Evolutionary conservation across 23 tunicate genomes (phyloP).

Genomic region (Botrylloides violaceus): DNA sequence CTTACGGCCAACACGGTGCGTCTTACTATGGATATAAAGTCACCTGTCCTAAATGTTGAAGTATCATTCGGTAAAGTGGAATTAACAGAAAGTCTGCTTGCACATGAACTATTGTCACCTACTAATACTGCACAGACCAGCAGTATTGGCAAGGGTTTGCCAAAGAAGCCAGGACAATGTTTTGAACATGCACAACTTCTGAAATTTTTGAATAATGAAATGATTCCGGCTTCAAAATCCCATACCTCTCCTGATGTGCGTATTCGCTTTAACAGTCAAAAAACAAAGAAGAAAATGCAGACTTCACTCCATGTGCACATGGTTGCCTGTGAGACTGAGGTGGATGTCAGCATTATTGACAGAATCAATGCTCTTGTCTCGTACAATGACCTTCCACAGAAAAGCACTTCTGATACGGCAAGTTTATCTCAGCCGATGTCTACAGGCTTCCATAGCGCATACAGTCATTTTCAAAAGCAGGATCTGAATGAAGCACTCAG

Average conservation of each 20-base stretch:
- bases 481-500: constrained; percentile 37
- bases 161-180: too few species aligned
- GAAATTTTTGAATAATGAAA: neutral
- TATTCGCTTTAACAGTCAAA: neutral
- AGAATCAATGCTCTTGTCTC: constrained; percentile 29
- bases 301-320: constrained; percentile 11
- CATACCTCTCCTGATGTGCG: constrained; percentile 1
- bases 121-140: neutral
- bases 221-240: neutral
- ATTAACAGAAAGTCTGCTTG: constrained; percentile 39
- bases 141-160: neutral
- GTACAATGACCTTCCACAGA: neutral
- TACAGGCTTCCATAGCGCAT: neutral
- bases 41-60: neutral
- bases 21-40: constrained; percentile 12
- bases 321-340: constrained; percentile 39
- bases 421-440: constrained; percentile 1
- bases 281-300: neutral
- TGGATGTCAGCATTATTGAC: constrained; percentile 69
- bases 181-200: constrained; percentile 4
- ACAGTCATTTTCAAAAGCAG: neutral
- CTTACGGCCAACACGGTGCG: constrained; percentile 31
- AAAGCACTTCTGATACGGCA: neutral
- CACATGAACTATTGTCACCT: neutral
- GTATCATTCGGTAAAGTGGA: constrained; percentile 42